Evolutionary conservation across 2,888 invertebrate genomes (phyloP).

Genomic region (Megaustenia siamemsis): DNA sequence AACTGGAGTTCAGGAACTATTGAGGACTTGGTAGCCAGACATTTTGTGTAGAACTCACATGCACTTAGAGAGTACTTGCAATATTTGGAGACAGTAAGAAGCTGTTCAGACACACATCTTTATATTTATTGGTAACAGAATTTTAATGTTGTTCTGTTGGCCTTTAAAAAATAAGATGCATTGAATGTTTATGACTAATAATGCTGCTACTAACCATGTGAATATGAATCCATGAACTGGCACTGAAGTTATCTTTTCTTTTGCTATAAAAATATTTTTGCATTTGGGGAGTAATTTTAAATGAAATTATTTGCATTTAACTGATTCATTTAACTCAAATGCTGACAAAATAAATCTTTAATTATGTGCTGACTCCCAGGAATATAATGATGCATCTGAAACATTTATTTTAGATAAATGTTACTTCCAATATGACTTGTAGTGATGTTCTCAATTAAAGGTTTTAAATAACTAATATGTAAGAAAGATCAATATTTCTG

Average conservation of each 20-base stretch:
- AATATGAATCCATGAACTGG: too few species aligned
- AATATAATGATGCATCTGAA: too few species aligned
- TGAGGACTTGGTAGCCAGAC: conserved; percentile 67
- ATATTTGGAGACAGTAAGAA: background rate
- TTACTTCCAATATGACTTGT: too few species aligned
- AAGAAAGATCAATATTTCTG: too few species aligned
- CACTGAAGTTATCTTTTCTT: background rate
- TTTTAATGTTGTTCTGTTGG: background rate
- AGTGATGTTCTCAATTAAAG: too few species aligned
- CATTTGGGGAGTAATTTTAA: background rate
- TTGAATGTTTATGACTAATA: background rate
- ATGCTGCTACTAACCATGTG: background rate
- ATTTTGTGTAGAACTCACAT: conserved; percentile 41
- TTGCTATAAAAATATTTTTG: background rate
- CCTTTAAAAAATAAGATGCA: background rate
- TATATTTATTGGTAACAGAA: background rate
- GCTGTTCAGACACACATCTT: background rate
- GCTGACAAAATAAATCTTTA: too few species aligned
- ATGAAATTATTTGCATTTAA: background rate
- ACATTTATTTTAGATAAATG: too few species aligned
- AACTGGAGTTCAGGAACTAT: conserved; percentile 74
- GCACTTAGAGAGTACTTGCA: background rate
- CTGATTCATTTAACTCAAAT: too few species aligned
- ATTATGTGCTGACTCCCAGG: too few species aligned
- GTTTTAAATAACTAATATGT: too few species aligned